Conservation (phyloP, 2,113 vertebrate genomes). For the Rhizomys pruinosus region DNA sequence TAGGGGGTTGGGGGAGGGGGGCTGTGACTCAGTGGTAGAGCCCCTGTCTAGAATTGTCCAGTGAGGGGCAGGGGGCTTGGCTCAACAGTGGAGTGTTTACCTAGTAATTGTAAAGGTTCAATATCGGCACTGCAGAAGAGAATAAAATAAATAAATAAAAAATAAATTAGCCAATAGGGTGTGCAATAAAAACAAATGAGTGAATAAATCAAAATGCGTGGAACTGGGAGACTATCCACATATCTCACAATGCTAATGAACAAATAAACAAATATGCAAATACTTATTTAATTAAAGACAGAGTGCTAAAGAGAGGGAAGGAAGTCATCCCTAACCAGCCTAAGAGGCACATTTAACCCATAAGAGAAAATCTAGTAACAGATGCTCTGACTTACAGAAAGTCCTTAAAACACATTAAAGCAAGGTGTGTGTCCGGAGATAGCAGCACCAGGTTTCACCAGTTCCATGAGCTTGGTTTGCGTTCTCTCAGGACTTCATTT, state of each 20-base stretch:
- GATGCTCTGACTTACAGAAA: background rate
- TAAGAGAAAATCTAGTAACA: background rate
- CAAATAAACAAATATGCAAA: background rate
- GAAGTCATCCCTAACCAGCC: background rate
- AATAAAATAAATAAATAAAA: background rate
- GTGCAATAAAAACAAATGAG: background rate
- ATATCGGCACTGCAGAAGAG: background rate
- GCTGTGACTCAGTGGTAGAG: background rate
- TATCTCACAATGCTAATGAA: background rate
- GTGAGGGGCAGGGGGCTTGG: background rate
- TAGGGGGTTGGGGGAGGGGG: too few relatives aligned
- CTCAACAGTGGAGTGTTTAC: background rate
- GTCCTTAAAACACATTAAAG: conserved; percentile 18
- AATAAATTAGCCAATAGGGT: background rate
- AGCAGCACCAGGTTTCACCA: background rate
- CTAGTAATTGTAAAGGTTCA: background rate
- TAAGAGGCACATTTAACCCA: background rate
- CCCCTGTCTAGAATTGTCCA: background rate
- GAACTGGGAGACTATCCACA: background rate
- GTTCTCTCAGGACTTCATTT: conserved; percentile 40
- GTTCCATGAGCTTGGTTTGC: background rate
- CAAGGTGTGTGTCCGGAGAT: background rate
- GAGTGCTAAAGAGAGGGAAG: background rate
- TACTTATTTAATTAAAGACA: background rate
- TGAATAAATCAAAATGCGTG: background rate